phyloP scores from a whole-genome alignment of 2,113 vertebrate genomes.

The Seriola quinqueradiata region DNA sequence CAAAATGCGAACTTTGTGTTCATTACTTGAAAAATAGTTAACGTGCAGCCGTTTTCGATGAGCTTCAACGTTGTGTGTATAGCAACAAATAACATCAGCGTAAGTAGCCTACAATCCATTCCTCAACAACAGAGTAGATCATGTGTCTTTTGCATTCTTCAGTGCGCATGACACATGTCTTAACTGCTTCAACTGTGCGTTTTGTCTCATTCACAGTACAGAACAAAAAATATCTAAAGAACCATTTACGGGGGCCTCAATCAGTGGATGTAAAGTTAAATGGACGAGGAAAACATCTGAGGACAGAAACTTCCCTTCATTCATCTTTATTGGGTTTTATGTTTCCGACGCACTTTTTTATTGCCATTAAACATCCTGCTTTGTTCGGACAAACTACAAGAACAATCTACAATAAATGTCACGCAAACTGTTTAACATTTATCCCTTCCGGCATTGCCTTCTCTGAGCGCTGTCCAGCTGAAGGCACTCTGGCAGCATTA shows the following conservation, averaged over 20 bases:
- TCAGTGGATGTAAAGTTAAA: not conserved
- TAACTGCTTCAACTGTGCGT: not conserved
- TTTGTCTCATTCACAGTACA: not conserved
- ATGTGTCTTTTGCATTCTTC: not conserved
- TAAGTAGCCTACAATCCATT: not conserved
- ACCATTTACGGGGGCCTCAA: not conserved
- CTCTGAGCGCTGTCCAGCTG: slow-evolving; percentile 21
- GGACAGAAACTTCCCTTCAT: not conserved
- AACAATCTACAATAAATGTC: slow-evolving; percentile 20
- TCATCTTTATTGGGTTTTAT: not conserved
- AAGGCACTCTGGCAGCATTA: slow-evolving; percentile 42
- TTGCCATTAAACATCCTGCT: slow-evolving; percentile 14
- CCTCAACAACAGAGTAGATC: not conserved
- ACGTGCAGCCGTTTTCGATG: not conserved
- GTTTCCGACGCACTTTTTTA: slow-evolving; percentile 1
- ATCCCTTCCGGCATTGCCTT: slow-evolving; percentile 9
- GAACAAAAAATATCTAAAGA: not conserved
- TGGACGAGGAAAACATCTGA: not conserved
- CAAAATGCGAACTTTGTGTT: not conserved
- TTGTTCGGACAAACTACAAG: slow-evolving; percentile 2
- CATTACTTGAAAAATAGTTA: not conserved
- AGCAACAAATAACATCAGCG: not conserved
- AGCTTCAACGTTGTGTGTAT: not conserved
- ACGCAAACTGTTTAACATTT: slow-evolving; percentile 18
- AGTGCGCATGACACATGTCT: not conserved